Evolutionary conservation across 1,140 invertebrate species (phyloP), one percentile per base, ranked within the genome.

Genomic region (Drosophila ananassae): DNA sequence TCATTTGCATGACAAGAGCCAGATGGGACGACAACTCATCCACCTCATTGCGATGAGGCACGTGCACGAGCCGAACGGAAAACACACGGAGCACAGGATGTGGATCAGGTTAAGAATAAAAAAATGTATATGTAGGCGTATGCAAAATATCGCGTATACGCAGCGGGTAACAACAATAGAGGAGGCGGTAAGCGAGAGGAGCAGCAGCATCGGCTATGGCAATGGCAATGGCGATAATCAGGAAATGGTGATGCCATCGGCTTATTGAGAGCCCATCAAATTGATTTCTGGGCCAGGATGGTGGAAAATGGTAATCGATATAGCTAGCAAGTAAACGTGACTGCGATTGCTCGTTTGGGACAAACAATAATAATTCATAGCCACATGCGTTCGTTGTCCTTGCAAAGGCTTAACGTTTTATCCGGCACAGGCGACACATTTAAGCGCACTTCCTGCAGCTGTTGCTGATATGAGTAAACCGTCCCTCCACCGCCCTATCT

Each of bases 361-460:
- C 82, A 80, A 82, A 83, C 83, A 89, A 83, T 87, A 87, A 87
- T 87, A 87, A 89, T 79, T 87, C 83, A 89, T 89, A 69, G 75
- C 78, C 73, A 69, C 53, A 67, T 72, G 71, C 67, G 66, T 68
- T 74, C 67, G 66, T 64, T 74, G 79, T 84, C 67, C 83, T 61
- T 67, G 84, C 63, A 83, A 87, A 77, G 84, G 84, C 84, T 89
- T 87, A 75, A 89, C 67, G 68, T 41, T 71, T 72, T 72, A 77
- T 77, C 75, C 74, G 66, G 59, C 64, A 54, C 54, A 52, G 48
- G 48, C 77, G 73, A 68, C 81, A 85, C 81, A 85, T 85, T 85
- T 85, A 85, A 77, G 77, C 83, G 68, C 55, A 87, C 83, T 83
- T 87, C 83, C 83, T 87, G 83, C 79, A 83, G 76, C 83, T 89